phyloP scores from a whole-genome alignment of 2,888 invertebrate species.

The Calameuta filiformis region DNA sequence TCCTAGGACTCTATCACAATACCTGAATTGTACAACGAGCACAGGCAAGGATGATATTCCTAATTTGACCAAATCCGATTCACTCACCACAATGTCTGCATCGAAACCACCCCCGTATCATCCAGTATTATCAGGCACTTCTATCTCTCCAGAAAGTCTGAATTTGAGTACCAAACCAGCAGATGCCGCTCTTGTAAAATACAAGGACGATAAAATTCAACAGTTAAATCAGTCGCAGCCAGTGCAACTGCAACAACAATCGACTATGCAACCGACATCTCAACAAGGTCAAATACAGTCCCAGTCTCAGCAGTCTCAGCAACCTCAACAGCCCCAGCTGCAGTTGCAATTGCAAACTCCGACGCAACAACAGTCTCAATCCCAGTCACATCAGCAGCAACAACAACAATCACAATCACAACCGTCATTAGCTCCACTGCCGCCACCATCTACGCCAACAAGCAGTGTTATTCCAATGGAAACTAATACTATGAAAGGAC shows the following conservation, averaged over 20 bases:
- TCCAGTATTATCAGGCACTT: slow-evolving; percentile 37
- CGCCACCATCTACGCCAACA: slow-evolving; percentile 5
- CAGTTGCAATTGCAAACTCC: background rate
- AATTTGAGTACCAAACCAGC: slow-evolving; percentile 67
- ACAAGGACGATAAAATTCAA: slow-evolving; percentile 44
- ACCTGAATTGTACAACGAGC: slow-evolving; percentile 46
- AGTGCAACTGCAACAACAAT: slow-evolving; percentile 38
- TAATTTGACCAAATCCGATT: slow-evolving; percentile 30
- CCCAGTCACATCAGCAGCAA: background rate
- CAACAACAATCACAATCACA: background rate
- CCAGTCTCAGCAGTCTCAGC: background rate
- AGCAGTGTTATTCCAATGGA: background rate
- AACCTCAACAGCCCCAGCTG: background rate
- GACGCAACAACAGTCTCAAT: background rate
- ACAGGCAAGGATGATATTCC: slow-evolving; percentile 46
- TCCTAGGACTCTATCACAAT: slow-evolving; percentile 21
- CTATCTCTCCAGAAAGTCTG: slow-evolving; percentile 58
- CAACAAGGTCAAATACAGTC: slow-evolving; percentile 44
- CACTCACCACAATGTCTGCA: slow-evolving; percentile 15
- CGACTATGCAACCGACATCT: slow-evolving; percentile 65
- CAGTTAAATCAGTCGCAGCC: slow-evolving; percentile 13
- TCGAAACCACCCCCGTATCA: slow-evolving; percentile 38
- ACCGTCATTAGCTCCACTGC: slow-evolving; percentile 16
- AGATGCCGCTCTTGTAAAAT: slow-evolving; percentile 61
- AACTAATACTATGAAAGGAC: slow-evolving; percentile 9